Evolutionary conservation across 2,888 invertebrate genomes (phyloP), one percentile per base, ranked within the genome.

Genomic region (Hoplodrina ambigua): DNA sequence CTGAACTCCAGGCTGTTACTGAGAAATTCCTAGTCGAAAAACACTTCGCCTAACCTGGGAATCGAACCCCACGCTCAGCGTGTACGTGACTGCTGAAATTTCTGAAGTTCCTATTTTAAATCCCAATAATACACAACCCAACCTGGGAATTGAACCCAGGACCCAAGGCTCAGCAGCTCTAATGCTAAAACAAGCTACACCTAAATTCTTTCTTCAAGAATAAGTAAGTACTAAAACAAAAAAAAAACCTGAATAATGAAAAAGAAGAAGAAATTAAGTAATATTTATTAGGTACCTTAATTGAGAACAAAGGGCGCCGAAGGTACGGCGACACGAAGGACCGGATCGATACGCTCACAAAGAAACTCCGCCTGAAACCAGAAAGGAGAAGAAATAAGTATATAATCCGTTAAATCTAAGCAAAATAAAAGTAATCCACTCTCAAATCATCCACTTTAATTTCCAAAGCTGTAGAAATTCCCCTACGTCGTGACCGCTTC

Each of bases 211-310:
- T 13, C 37, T 1, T 37, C 37, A 37, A 33, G 33, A 33, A 33
- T 4, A 30, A 4, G 2, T 30, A 30, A 2, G 30, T 7, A 33
- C 1, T 37, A 19, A 13, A 15, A 7, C 20, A 2, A 11, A 56
- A 41, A 41, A 41, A 8, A 41, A 41, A 4, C 7, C 7, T 6
- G 10, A 15, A 41, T 20, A 5, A 57, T 17, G 8, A 49, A 19
- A 10, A 15, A 10, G 4, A 46, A 46, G 5, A 46, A 46, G 17
- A 5, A 17, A 41, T 8, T 41, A 41, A 56, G 13, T 25, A 20
- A 5, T 10, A 13, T 49, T n/a, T 10, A 64, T 65, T 66, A n/a
- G n/a, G n/a, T n/a, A 52, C 60, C 65, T 65, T 30, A 30, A 8
- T 41, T 2, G 37, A 41, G n/a, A 65, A 50, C 25, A 41, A 60